Base-by-base conservation (phyloP, 2,888 invertebrate species). In the Orthosia incerta region DNA sequence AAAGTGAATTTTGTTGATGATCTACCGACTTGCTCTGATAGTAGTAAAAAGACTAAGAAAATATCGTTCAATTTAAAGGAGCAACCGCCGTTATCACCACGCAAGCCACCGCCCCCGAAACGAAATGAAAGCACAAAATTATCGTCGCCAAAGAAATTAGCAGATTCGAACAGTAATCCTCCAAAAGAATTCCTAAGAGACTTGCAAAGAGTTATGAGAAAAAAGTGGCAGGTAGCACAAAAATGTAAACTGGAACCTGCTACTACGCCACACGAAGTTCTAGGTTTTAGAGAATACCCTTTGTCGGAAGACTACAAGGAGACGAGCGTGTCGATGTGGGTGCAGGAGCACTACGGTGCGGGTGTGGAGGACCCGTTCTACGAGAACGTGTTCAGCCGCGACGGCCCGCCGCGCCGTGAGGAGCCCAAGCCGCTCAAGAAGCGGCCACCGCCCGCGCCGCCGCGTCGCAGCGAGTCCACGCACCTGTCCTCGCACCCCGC, bases 141-240 rank as follows among this genome's bases (percentile, higher is more conserved):
- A 4, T 97, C 98, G 3, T 98, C 98, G 13, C 98, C 98, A 5
- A 98, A 98, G 91, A 98, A 98, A 86, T 93, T 98, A 46, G 97
- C 97, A 0, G 98, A 98, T 74, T 97, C 97, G 0, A 97, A 97
- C 74, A 97, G 97, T 83, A 98, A 97, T 88, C 98, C 98, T 4
- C 98, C 98, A 0, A 97, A 97, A 45, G 98, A 98, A 74, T 99
- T 99, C 90, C 96, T 99, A 60, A 98, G 98, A 90, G 99, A 99
- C 92, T 95, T 99, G 63, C 99, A 99, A 90, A 97, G 99, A 67
- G 99, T 99, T 0, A 99, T 99, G 98, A 97, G 98, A 83, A 99
- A 99, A 90, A 99, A 99, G 89, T 98, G 98, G 98, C 98, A 98
- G 89, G 98, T 99, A 0, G 99, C 99, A 4, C 99, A 99, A 90